Evolutionary conservation across 64 coral and sea anemone genomes (phyloP).

Genomic region (Actinia tenebrosa): DNA sequence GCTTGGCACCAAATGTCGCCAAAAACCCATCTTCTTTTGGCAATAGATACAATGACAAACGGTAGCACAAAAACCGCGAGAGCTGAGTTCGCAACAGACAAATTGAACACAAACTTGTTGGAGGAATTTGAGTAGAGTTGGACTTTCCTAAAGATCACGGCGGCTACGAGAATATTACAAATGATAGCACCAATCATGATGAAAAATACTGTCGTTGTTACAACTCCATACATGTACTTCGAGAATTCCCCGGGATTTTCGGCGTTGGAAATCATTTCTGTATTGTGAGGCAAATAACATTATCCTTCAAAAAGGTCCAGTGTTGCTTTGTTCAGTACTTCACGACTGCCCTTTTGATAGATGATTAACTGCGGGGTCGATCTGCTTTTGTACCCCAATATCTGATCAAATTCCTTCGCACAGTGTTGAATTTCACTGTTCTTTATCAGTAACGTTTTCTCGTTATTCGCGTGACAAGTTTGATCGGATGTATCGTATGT

Average conservation of each 20-base stretch:
- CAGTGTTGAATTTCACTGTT: neutral
- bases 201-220: slow-evolving; percentile 50
- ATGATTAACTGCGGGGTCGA: neutral
- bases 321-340: too few species aligned
- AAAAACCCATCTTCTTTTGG: slow-evolving; percentile 64
- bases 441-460: neutral
- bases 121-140: slow-evolving; percentile 67
- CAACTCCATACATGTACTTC: neutral
- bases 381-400: neutral
- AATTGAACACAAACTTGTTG: slow-evolving; percentile 87
- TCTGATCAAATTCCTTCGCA: neutral
- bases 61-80: slow-evolving; percentile 69
- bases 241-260: neutral
- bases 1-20: slow-evolving; percentile 70
- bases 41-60: slow-evolving; percentile 63
- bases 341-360: neutral
- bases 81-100: slow-evolving; percentile 63
- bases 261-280: slow-evolving; percentile 14
- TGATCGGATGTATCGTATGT: too few species aligned
- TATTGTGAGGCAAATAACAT: slow-evolving; percentile 19
- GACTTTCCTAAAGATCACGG: slow-evolving; percentile 54
- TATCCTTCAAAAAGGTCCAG: neutral
- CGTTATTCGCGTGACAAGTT: neutral
- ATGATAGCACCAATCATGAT: slow-evolving; percentile 64
- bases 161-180: slow-evolving; percentile 71